These are phyloP conservation scores for Oncopodura yosiiana DNA, from an alignment of 1,140 invertebrate genomes.

Conservation along the genomic window DNA sequence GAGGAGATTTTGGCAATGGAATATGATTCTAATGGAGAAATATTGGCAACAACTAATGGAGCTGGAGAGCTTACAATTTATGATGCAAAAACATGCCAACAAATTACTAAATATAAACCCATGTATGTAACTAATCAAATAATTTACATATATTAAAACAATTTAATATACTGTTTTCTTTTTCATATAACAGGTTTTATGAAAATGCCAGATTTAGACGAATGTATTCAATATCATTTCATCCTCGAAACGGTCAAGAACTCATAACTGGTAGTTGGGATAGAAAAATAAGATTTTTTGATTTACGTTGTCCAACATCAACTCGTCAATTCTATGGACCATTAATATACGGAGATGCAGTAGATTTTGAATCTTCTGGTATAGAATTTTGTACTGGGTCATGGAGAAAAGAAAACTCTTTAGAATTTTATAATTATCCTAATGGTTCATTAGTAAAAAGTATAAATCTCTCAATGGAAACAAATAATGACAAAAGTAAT, in stretches of 20 bases:
- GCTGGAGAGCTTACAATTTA: slow-evolving; percentile 20
- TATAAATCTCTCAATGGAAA: background rate
- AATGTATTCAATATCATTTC: slow-evolving; percentile 17
- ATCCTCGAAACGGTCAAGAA: slow-evolving; percentile 15
- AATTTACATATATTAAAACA: background rate
- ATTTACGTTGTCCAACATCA: slow-evolving; percentile 9
- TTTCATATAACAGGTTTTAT: slow-evolving; percentile 12
- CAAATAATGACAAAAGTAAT: background rate
- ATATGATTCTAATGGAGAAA: slow-evolving; percentile 7
- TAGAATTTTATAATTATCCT: slow-evolving; percentile 16
- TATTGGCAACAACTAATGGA: slow-evolving; percentile 13
- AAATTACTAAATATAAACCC: slow-evolving; percentile 13
- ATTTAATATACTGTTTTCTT: background rate
- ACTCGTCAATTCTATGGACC: slow-evolving; percentile 12
- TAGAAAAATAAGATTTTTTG: slow-evolving; percentile 15
- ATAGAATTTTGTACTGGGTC: slow-evolving; percentile 18
- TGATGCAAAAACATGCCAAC: slow-evolving; percentile 17
- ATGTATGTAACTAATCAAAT: slow-evolving; percentile 8
- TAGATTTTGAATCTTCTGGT: slow-evolving; percentile 13
- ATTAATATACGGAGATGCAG: slow-evolving; percentile 17
- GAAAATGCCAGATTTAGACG: slow-evolving; percentile 11
- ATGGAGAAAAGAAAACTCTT: slow-evolving; percentile 12
- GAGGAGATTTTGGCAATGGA: slow-evolving; percentile 16
- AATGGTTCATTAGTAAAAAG: slow-evolving; percentile 2
- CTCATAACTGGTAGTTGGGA: slow-evolving; percentile 24